Percentiles rank a stretch among this genome's conserved stretches.
phyloP scores from a whole-genome alignment of 1,140 invertebrate species.

The Drosophila nigromelanica region DNA sequence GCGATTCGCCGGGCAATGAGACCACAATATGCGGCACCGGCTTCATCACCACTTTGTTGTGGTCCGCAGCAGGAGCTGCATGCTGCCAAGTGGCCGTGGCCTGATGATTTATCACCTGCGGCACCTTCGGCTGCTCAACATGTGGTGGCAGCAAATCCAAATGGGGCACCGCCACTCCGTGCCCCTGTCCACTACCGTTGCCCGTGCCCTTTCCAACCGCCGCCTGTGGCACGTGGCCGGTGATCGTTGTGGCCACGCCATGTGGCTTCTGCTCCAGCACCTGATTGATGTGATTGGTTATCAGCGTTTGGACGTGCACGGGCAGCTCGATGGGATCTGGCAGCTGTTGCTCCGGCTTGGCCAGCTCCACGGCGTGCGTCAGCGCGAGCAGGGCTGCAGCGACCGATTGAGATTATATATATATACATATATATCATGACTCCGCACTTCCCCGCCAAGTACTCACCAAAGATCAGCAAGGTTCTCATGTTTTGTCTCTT shows the following conservation, averaged over 20 bases:
- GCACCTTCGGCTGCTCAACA: slow-evolving; percentile 48
- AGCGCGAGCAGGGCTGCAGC: slow-evolving; percentile 45
- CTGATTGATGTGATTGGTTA: slow-evolving; percentile 74
- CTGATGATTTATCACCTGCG: slow-evolving; percentile 63
- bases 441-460: too few species aligned
- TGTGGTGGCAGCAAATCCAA: slow-evolving; percentile 66
- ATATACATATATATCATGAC: too few species aligned
- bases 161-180: slow-evolving; percentile 45
- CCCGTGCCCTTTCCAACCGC: slow-evolving; percentile 21
- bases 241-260: slow-evolving; percentile 34
- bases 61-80: slow-evolving; percentile 27
- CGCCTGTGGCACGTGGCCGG: slow-evolving; percentile 57
- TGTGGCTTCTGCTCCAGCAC: slow-evolving; percentile 53
- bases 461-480: slow-evolving; percentile 57
- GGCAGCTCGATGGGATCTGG: slow-evolving; percentile 51
- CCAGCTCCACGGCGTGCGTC: slow-evolving; percentile 35
- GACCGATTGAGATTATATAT: background rate
- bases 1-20: slow-evolving; percentile 34
- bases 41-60: slow-evolving; percentile 66
- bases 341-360: slow-evolving; percentile 39
- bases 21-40: slow-evolving; percentile 56
- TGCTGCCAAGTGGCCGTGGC: slow-evolving; percentile 56
- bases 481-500: slow-evolving; percentile 36
- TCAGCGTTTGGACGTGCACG: slow-evolving; percentile 56
- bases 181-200: slow-evolving; percentile 3